Base-by-base conservation (phyloP, 2,113 vertebrate genomes). In the Formicarius rufipectus region DNA sequence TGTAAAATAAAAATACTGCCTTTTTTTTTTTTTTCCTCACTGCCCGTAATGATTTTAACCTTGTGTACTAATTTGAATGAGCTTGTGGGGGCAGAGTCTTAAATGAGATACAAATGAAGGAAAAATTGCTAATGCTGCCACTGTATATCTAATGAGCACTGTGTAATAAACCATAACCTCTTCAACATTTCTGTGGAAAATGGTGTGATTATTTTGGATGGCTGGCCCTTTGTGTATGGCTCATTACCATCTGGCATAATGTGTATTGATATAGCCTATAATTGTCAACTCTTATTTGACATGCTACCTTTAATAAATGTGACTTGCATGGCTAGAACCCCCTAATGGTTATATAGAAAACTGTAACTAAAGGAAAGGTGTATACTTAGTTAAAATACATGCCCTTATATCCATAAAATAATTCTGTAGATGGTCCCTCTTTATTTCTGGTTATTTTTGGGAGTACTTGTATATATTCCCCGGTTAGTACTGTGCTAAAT, bases 201-300 rank as follows among this genome's bases (percentile, higher is more conserved):
- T 97, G 82, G 98, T 97, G 91, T 98, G 98, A 98, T 98, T 98
- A 98, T 98, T 98, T 98, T 98, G 98, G 98, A 98, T 98, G 97
- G 98, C 98, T 98, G 96, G 97, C 97, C 98, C 98, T 98, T 98
- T 98, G 97, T 98, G 97, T 98, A 98, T 77, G 98, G 98, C 98
- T 99, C 99, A 99, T 99, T 99, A 99, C 98, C 97, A 97, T 98
- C 98, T 98, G 98, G 98, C 97, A 98, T 98, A 97, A 98, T 98
- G 97, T 97, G 97, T 99, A 99, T 99, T 99, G 99, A 99, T 99
- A 98, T 98, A 99, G 98, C 98, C 97, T 97, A 98, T 98, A 98
- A 98, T 98, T 98, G 98, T 99, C 98, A 99, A 98, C 98, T 98
- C 98, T 98, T 98, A 98, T 98, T 98, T 99, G 99, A 99, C 98